Percentiles rank a stretch among this genome's conserved stretches.
These are phyloP conservation scores for Odontocolon sp. DNA, from an alignment of 2,888 invertebrate species.

Conservation along the genomic window DNA sequence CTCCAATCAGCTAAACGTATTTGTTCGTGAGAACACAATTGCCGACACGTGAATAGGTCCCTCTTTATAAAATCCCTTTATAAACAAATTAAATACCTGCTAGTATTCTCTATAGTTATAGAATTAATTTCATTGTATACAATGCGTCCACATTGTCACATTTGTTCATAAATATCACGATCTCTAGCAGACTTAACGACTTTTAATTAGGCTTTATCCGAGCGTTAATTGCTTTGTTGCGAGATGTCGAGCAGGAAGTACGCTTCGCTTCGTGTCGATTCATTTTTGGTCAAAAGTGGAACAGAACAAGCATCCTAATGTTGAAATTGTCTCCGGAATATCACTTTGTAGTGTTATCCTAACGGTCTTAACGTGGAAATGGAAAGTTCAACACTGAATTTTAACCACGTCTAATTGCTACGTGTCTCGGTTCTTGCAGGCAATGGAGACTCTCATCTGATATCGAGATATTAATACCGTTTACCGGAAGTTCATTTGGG, in stretches of 20 bases:
- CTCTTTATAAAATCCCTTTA: too few species aligned
- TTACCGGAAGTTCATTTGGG: background rate
- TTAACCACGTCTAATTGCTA: background rate
- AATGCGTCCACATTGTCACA: conserved; percentile 43
- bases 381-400: background rate
- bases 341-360: too few species aligned
- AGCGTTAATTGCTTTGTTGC: conserved; percentile 59
- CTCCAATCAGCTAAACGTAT: conserved; percentile 42
- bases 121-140: too few species aligned
- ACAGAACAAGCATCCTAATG: background rate
- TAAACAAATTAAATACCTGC: too few species aligned
- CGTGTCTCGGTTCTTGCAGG: background rate
- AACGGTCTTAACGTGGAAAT: background rate
- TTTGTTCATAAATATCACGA: too few species aligned
- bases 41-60: conserved; percentile 1
- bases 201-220: conserved; percentile 65
- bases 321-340: background rate
- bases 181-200: conserved; percentile 56
- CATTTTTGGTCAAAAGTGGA: conserved; percentile 38
- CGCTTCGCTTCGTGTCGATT: conserved; percentile 36
- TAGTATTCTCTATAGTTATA: too few species aligned
- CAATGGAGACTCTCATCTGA: background rate
- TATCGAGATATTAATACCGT: background rate
- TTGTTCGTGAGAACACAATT: background rate
- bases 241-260: conserved; percentile 40